Evolutionary conservation across 2,888 invertebrate species (phyloP).

Genomic region (Hydrotaea diabolus): DNA sequence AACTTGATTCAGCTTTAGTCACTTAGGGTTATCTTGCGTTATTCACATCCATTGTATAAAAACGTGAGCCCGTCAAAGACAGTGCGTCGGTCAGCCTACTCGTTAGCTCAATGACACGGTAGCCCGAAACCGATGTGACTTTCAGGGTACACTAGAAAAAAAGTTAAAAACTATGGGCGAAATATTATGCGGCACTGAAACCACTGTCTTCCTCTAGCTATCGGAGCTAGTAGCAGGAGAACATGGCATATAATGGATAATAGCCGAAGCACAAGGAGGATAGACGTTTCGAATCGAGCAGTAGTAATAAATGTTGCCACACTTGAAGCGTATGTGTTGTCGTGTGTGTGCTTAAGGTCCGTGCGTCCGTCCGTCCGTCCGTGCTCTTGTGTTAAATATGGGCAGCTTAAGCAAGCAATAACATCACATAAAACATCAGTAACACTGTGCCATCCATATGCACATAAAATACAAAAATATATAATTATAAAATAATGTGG

Average conservation of each 20-base stretch:
- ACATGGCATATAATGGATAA: neutral
- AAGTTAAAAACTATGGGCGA: too few relatives aligned
- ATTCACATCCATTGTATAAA: too few relatives aligned
- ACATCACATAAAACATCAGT: slow-evolving; percentile 62
- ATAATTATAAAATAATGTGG: slow-evolving; percentile 28
- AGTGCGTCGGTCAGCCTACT: too few relatives aligned
- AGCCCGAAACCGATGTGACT: too few relatives aligned
- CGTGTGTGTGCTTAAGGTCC: slow-evolving; percentile 16
- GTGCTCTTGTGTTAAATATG: slow-evolving; percentile 62
- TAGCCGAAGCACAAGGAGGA: neutral
- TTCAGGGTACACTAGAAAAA: too few relatives aligned
- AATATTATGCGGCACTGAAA: neutral
- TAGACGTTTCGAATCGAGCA: neutral
- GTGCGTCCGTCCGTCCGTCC: neutral
- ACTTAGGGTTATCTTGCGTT: too few relatives aligned
- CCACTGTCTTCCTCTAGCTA: neutral
- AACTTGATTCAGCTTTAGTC: too few relatives aligned
- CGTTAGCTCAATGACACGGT: too few relatives aligned
- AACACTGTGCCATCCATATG: slow-evolving; percentile 31
- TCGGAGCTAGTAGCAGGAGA: neutral
- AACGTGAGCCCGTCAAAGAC: too few relatives aligned
- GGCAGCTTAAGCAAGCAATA: slow-evolving; percentile 66
- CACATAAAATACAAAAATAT: slow-evolving; percentile 32
- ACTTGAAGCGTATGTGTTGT: neutral
- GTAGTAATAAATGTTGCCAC: slow-evolving; percentile 27